Conservation (phyloP, 2,113 vertebrate genomes). For the Laticauda laticaudata region DNA sequence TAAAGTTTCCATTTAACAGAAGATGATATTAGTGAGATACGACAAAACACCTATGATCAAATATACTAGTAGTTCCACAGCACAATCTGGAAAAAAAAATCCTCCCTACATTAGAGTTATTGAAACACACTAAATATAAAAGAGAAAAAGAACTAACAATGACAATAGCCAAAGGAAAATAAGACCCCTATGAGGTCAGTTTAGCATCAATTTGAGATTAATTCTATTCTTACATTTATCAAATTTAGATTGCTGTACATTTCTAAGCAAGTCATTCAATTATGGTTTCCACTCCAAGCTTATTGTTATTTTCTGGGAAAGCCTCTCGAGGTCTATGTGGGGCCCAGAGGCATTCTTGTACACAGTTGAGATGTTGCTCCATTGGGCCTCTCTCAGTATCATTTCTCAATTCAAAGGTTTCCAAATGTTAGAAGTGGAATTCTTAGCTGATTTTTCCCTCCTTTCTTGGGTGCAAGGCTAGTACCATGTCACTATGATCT, state of each 20-base stretch:
- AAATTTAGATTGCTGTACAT: neutral
- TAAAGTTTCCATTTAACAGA: neutral
- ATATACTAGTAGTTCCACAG: neutral
- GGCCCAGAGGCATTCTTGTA: neutral
- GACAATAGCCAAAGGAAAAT: neutral
- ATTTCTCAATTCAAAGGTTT: neutral
- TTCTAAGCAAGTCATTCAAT: neutral
- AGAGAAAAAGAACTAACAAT: neutral
- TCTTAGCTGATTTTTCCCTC: neutral
- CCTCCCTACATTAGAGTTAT: neutral
- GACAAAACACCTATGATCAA: neutral
- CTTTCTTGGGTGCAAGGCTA: neutral
- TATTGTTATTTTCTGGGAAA: neutral
- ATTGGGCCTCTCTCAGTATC: neutral
- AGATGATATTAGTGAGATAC: neutral
- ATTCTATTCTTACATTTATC: neutral
- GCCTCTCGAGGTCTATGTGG: neutral
- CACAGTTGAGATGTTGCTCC: neutral
- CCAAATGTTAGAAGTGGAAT: neutral
- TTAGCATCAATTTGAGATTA: neutral
- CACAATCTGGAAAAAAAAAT: neutral
- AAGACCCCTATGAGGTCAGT: neutral
- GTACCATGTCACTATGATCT: neutral
- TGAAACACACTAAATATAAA: neutral
- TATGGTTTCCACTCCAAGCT: neutral